Percentiles rank a stretch among this genome's conserved stretches.
phyloP scores from a whole-genome alignment of 2,888 invertebrate genomes.

The Agriotes lineatus region DNA sequence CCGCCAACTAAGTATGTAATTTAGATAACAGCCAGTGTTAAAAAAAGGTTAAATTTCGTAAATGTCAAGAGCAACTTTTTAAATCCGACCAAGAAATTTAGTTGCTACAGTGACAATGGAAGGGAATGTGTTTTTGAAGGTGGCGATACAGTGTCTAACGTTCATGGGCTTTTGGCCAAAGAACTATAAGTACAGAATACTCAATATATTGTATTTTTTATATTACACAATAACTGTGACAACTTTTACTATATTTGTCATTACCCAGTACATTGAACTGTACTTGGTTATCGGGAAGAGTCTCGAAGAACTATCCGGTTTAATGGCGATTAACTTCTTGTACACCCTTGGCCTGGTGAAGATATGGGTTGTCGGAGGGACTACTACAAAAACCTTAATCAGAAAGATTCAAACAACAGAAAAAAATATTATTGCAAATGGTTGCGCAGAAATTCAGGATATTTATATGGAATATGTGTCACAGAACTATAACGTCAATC shows the following conservation, averaged over 20 bases:
- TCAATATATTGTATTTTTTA: too few species aligned
- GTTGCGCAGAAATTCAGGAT: background rate
- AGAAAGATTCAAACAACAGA: slow-evolving; percentile 9
- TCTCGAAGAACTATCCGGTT: background rate
- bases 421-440: background rate
- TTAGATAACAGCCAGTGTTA: too few species aligned
- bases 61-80: too few species aligned
- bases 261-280: background rate
- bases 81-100: too few species aligned
- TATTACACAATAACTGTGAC: background rate
- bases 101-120: too few species aligned
- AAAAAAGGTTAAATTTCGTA: too few species aligned
- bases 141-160: too few species aligned
- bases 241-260: background rate
- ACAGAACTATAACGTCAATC: background rate
- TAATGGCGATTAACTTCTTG: background rate
- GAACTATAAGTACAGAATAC: too few species aligned
- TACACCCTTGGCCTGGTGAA: background rate
- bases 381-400: background rate
- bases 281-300: background rate
- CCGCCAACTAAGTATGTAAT: too few species aligned
- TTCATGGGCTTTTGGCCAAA: too few species aligned
- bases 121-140: too few species aligned
- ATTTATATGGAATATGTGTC: background rate
- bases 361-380: background rate